Base-by-base conservation (phyloP, 2,888 invertebrate genomes). In the Rhagium mordax region DNA sequence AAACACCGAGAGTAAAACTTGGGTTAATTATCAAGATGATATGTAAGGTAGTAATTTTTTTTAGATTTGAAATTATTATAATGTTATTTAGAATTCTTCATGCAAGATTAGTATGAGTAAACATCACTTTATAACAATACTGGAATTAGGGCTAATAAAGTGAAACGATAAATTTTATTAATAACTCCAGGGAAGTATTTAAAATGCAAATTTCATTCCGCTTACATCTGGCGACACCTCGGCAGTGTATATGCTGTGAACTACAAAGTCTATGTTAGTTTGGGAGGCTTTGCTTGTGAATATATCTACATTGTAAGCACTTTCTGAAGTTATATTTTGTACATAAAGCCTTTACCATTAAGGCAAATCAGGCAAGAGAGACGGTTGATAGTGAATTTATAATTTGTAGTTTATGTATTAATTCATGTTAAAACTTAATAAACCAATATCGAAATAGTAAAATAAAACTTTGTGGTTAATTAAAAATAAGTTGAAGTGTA, bases 141-240 rank as follows among this genome's bases (percentile, higher is more conserved):
- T 16, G 53, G 21, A 65, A 65, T 65, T 65, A 53, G 20, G 20
- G 13, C n/a, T 53, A 4, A 15, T 29, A 41, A 65, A 51, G 65
- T 53, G 65, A 65, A 65, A 65, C 65, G 29, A 65, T 65, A 65
- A 74, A 74, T 74, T 67, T 48, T 21, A 55, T 65, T 74, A 53
- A 74, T 67, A 65, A 61, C 73, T 70, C 16, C 57, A 15, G 49
- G 24, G 55, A 64, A 64, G 70, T 70, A 70, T 75, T 75, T 72
- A 70, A 75, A 75, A 75, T 75, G 72, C 70, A 70, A 75, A 75
- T 72, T 75, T 70, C 16, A 74, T 74, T 71, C 67, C 69, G 51
- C 64, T 41, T 74, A 68, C 70, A 72, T 57, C 72, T 72, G 72
- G 70, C 72, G 71, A 66, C 70, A 75, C 62, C 51, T 74, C 48